Percentiles rank a stretch among this genome's conserved stretches.
Evolutionary conservation across 2,797 vertebrate genomes (phyloP).

Genomic region (Typhlichthys subterraneus): DNA sequence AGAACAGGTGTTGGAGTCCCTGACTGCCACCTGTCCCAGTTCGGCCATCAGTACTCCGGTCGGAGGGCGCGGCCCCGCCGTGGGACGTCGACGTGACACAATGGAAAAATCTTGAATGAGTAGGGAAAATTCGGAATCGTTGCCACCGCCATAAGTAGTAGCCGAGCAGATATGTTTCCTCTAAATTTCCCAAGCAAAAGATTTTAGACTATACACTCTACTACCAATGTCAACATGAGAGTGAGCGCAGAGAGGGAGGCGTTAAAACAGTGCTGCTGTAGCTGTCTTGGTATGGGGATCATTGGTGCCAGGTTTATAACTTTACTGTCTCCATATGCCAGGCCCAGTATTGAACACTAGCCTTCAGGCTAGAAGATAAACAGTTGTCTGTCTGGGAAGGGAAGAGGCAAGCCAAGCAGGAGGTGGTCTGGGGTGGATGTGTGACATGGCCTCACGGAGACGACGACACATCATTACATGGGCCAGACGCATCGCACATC

Average conservation of each 20-base stretch:
- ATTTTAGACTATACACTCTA: slow-evolving; percentile 7
- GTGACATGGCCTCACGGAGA: slow-evolving; percentile 27
- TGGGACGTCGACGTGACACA: no score
- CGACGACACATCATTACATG: slow-evolving; percentile 15
- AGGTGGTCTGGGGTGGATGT: slow-evolving; percentile 15
- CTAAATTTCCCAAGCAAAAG: not conserved
- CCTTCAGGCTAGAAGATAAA: slow-evolving; percentile 30
- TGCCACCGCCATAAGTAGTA: no score
- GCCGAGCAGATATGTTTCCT: not conserved
- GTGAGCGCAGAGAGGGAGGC: slow-evolving; percentile 1
- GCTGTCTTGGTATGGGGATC: slow-evolving; percentile 14
- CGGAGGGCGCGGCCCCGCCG: no score
- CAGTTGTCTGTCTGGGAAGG: slow-evolving; percentile 32
- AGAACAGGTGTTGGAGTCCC: no score
- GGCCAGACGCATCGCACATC: not conserved
- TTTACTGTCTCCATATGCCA: slow-evolving; percentile 41
- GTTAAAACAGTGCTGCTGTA: not conserved
- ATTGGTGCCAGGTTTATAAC: slow-evolving; percentile 38
- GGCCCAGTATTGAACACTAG: slow-evolving; percentile 20
- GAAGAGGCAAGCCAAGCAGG: not conserved
- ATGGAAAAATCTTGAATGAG: no score
- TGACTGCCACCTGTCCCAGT: no score
- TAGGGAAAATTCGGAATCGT: no score
- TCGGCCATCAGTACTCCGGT: no score
- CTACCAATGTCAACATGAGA: no score